phyloP scores from a whole-genome alignment of 2,113 vertebrate species.

The Calonectris borealis region DNA sequence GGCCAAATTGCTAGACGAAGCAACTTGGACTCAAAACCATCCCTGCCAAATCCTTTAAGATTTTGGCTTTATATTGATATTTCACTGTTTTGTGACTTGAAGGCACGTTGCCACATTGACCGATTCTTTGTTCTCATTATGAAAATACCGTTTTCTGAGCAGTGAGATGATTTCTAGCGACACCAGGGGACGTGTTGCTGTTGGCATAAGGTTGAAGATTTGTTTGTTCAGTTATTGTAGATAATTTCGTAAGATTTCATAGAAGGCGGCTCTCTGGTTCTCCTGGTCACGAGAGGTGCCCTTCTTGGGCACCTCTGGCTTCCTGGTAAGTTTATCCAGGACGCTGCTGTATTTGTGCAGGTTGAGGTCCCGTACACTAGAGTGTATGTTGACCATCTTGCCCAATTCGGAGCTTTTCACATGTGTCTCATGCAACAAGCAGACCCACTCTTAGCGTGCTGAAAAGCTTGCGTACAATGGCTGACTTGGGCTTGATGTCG shows the following conservation, averaged over 20 bases:
- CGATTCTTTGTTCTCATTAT: background rate
- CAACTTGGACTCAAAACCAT: background rate
- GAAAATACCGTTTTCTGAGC: background rate
- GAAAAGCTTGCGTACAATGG: accelerated
- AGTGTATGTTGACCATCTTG: background rate
- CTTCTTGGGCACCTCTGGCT: background rate
- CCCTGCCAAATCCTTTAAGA: background rate
- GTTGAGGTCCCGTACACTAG: accelerated
- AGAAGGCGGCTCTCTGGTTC: background rate
- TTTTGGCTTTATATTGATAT: background rate
- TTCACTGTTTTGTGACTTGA: background rate
- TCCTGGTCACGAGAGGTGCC: background rate
- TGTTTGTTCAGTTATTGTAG: background rate
- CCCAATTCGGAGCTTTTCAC: background rate
- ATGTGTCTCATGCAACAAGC: background rate
- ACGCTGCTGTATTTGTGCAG: background rate
- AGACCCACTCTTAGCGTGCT: background rate
- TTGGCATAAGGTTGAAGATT: background rate
- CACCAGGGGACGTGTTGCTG: background rate
- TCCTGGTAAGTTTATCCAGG: background rate
- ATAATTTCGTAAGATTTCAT: background rate
- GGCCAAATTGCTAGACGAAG: background rate
- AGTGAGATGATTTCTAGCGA: background rate
- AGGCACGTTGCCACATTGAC: background rate
- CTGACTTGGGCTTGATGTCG: background rate